Evolutionary conservation across 2,888 invertebrate genomes (phyloP).

Genomic region (Eueremaeus valkanovi): DNA sequence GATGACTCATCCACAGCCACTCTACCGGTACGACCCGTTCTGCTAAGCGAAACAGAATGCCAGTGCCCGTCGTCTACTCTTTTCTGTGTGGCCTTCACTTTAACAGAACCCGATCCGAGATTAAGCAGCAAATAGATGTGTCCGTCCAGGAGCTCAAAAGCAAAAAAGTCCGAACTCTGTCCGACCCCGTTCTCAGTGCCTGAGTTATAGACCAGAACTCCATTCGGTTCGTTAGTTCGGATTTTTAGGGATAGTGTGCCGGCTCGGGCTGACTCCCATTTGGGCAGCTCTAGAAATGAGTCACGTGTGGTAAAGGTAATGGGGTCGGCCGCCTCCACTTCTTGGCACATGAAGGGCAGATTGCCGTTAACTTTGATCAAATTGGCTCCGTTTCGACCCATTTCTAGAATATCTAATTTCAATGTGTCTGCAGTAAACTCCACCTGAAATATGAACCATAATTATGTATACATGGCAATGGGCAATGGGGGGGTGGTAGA

Average conservation of each 20-base stretch:
- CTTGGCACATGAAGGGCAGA: conserved; percentile 73
- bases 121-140: conserved; percentile 88
- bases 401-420: conserved; percentile 78
- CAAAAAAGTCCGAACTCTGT: conserved; percentile 67
- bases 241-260: conserved; percentile 91
- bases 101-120: conserved; percentile 82
- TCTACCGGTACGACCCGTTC: conserved; percentile 75
- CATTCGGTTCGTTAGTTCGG: conserved; percentile 90
- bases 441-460: no score
- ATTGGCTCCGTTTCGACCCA: conserved; percentile 75
- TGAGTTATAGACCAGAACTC: conserved; percentile 85
- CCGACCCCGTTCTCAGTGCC: conserved; percentile 54
- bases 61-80: conserved; percentile 82
- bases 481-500: no score
- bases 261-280: conserved; percentile 81
- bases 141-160: conserved; percentile 88
- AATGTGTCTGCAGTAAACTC: conserved; percentile 86
- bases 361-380: conserved; percentile 77
- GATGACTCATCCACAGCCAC: conserved; percentile 75
- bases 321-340: conserved; percentile 77
- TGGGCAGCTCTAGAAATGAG: conserved; percentile 83
- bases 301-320: conserved; percentile 87
- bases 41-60: conserved; percentile 81
- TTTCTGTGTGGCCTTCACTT: conserved; percentile 71
- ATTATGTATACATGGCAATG: no score